Evolutionary conservation across 2,888 invertebrate species (phyloP), one percentile per base, ranked within the genome.

Genomic region (Nycteola revayana): DNA sequence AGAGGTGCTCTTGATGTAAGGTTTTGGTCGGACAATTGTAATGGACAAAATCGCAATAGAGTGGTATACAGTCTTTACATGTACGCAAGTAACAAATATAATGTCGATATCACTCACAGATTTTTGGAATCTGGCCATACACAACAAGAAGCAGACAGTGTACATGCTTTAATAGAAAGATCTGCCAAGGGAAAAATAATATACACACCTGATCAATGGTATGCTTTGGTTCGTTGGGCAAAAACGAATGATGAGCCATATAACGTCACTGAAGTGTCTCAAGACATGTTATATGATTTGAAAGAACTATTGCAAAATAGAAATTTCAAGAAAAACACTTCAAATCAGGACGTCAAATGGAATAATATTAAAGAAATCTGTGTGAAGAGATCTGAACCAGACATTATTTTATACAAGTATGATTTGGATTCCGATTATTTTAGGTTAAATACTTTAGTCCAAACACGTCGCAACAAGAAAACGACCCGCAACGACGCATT

Each of bases 51-150:
- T 5, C 14, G 14, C 5, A 14, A 14, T 14, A 14, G 47, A n/a
- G 31, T 45, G 7, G 35, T 45, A 5, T 50, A 36, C 22, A 20
- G 28, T 1, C 7, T 44, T 5, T 46, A 46, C 17, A 30, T 36
- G 14, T 27, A 30, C 14, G 21, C 26, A 1, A 22, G 21, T 10
- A 25, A 24, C 24, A 14, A 25, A 18, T 25, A 29, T 27, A 29
- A 26, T 18, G n/a, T 37, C 20, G 20, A 26, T 14, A 30, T 30
- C 25, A 30, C 25, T 9, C 26, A 28, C 9, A 9, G 32, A 10
- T 42, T 32, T 32, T 14, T 46, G 4, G 36, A 38, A 10, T 27
- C 23, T n/a, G 41, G 38, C 9, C 46, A 42, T 9, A 46, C 36
- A 2, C 42, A 46, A 30, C 24, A 33, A 10, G 36, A 37, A 21